Base-by-base conservation (phyloP, 2,888 invertebrate genomes). In the Harpalus rufipes region DNA sequence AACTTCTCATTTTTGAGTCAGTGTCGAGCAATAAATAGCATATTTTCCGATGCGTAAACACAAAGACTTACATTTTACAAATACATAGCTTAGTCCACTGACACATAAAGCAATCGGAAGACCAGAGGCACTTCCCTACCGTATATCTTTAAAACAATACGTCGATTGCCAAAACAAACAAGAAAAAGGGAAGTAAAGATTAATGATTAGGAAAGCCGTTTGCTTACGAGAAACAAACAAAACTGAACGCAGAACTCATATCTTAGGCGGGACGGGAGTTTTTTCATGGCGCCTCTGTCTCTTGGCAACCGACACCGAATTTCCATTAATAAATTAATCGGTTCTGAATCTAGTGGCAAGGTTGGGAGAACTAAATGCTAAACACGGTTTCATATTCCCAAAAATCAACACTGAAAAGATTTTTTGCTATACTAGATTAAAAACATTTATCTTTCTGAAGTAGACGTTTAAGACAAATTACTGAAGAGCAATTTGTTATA, bases 321-420 rank as follows among this genome's bases (percentile, higher is more conserved):
- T 58, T 78, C 84, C 84, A 84, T 84, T 84, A 84, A 84, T 84
- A 84, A 78, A 84, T 84, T 84, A 84, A 84, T 84, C 78, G 84
- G n/a, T 81, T 10, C 61, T 63, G 81, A 44, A 81, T 81, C 39
- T 41, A 41, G 81, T 81, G 16, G 63, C 81, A 81, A 81, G 81
- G 81, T 81, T 74, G 25, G 32, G 14, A 72, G 14, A 74, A 51
- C n/a, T 18, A 18, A 74, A 74, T n/a, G 21, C 74, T 74, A 68
- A 68, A 74, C 74, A 56, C 14, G 16, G 51, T 74, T 74, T 56
- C 74, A 74, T 18, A 74, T 74, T 51, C 18, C 74, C 51, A 74
- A 74, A 21, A 44, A 44, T 51, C 44, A 51, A 51, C 44, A 7
- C 1, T 7, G 10, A 51, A 8, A 51, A 51, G 10, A 51, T 51